Base-by-base conservation (phyloP, 2,888 invertebrate species). In the Dryomyza anilis region DNA sequence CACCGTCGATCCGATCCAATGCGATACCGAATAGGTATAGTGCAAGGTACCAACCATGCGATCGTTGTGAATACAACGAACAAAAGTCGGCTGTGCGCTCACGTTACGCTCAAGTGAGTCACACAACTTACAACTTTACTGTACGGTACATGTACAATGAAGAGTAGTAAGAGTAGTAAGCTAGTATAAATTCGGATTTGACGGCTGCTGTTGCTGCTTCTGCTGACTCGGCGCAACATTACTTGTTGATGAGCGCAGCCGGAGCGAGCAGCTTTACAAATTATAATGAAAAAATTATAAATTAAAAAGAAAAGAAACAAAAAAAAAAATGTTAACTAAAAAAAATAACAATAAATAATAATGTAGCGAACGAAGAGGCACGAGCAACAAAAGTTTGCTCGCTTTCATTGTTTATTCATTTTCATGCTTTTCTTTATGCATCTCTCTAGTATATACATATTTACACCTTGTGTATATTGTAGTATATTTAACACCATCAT, bases 81-180 rank as follows among this genome's bases (percentile, higher is more conserved):
- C 21, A 16, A 46, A n/a, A 46, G 46, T n/a, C 6, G 8, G 46
- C 8, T n/a, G 16, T 73, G 69, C 69, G 77, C 75, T 74, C 76
- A 76, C 76, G 80, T 78, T 79, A 76, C 78, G 80, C 78, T 78
- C 77, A 76, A 80, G 75, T 79, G 79, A 77, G 75, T 80, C 80
- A 79, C 78, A 64, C 63, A 60, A 3, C 16, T n/a, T n/a, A 50
- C 23, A 25, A 33, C 12, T 2, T 19, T 25, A 10, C 16, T 52
- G 27, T 43, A 23, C 46, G 39, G 19, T 16, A 57, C 29, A 27
- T 50, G n/a, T 21, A 63, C 39, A 36, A 36, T n/a, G 14, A 48
- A 27, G 12, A 36, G 55, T 39, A 56, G n/a, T 16, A 52, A 27
- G 19, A 56, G 8, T 14, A 36, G n/a, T 46, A 6, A 48, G 21